phyloP scores from a whole-genome alignment of 1,140 invertebrate genomes.

The Plutomurus gul region DNA sequence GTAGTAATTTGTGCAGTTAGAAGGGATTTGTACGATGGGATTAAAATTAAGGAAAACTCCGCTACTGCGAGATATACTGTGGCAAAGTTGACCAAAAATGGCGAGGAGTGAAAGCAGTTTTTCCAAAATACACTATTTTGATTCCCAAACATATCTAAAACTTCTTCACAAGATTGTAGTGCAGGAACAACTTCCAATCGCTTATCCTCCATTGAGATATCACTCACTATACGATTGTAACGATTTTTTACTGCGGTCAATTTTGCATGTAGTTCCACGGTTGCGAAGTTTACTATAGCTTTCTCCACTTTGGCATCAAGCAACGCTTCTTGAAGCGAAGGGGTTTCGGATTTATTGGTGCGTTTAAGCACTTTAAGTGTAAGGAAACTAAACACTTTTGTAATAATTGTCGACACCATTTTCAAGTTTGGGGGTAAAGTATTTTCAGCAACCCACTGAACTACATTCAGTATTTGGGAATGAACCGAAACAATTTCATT shows the following conservation, averaged over 20 bases:
- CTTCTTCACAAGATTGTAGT: constrained; percentile 35
- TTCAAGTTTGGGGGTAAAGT: neutral
- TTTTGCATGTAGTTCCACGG: constrained; percentile 30
- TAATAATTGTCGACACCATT: neutral
- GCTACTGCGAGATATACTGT: neutral
- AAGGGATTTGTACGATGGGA: neutral
- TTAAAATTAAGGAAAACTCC: neutral
- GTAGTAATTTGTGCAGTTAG: neutral
- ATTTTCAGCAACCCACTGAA: neutral
- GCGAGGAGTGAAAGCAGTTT: neutral
- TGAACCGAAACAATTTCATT: no score
- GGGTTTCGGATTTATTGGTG: no score
- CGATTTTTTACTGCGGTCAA: constrained; percentile 32
- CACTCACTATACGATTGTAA: neutral
- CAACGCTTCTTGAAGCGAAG: neutral
- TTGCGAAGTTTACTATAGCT: neutral
- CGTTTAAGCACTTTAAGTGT: no score
- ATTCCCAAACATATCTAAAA: constrained; percentile 30
- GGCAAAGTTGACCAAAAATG: neutral
- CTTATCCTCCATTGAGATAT: constrained; percentile 6
- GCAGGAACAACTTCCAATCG: constrained; percentile 29
- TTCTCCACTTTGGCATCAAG: neutral
- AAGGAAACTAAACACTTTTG: neutral
- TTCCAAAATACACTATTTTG: constrained; percentile 9
- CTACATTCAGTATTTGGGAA: neutral